phyloP scores from a whole-genome alignment of 2,797 vertebrate species.

The Epinephelus malabaricus region DNA sequence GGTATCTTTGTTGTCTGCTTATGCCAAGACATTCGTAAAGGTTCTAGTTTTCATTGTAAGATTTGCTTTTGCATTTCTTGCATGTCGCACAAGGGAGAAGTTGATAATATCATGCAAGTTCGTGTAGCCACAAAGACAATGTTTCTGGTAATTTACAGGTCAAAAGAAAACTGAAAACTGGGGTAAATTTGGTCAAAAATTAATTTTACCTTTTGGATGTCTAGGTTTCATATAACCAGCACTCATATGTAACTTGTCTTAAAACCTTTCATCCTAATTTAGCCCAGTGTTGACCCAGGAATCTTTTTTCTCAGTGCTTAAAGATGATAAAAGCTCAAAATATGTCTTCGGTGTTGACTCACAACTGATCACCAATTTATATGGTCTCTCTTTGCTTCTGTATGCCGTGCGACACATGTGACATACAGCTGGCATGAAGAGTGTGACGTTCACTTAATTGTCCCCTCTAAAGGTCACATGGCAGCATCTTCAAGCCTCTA shows the following conservation, averaged over 20 bases:
- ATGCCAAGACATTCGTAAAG: neutral
- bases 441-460: slow-evolving; percentile 42
- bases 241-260: neutral
- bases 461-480: slow-evolving; percentile 64
- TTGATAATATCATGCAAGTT: neutral
- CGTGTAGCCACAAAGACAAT: neutral
- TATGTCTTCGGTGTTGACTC: neutral
- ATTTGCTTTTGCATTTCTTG: neutral
- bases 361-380: neutral
- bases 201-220: neutral
- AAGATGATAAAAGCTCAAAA: neutral
- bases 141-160: neutral
- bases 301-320: neutral
- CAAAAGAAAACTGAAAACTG: neutral
- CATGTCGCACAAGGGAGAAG: too few species aligned
- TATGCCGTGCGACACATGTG: slow-evolving; percentile 12
- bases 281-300: neutral
- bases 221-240: neutral
- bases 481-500: slow-evolving; percentile 47
- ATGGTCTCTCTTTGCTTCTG: neutral
- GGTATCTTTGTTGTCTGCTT: neutral
- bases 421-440: slow-evolving; percentile 31
- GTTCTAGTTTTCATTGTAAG: neutral
- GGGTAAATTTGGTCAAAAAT: neutral
- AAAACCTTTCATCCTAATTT: neutral